Evolutionary conservation across 1,140 invertebrate species (phyloP).

Genomic region (Berghia stephanieae): DNA sequence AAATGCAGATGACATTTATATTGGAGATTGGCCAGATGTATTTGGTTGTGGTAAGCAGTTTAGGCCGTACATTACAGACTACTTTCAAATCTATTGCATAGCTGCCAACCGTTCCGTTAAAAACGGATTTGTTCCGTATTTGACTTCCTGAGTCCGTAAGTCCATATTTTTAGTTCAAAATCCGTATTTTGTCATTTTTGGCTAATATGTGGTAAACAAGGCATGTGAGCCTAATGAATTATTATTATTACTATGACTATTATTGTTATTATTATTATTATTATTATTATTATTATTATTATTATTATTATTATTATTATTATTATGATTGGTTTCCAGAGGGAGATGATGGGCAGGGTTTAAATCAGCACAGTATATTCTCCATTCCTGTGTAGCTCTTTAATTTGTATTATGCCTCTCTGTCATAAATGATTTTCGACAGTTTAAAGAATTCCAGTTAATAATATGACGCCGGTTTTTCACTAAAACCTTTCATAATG

Average conservation of each 20-base stretch:
- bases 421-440: not conserved
- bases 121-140: not conserved
- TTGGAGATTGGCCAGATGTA: no score
- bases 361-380: not conserved
- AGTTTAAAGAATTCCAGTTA: not conserved
- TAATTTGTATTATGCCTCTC: not conserved
- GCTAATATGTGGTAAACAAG: not conserved
- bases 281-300: conserved; percentile 12
- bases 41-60: no score
- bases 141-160: not conserved
- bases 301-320: not conserved
- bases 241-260: not conserved
- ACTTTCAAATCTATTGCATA: no score
- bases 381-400: not conserved
- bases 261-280: conserved; percentile 10
- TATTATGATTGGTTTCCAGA: not conserved
- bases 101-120: no score
- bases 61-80: no score
- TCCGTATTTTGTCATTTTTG: not conserved
- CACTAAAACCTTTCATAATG: no score
- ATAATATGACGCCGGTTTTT: not conserved
- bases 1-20: no score
- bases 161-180: not conserved
- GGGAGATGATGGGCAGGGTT: not conserved
- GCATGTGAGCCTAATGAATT: not conserved